Evolutionary conservation across 1,140 invertebrate genomes (phyloP).

Genomic region (Sinonovacula constricta): DNA sequence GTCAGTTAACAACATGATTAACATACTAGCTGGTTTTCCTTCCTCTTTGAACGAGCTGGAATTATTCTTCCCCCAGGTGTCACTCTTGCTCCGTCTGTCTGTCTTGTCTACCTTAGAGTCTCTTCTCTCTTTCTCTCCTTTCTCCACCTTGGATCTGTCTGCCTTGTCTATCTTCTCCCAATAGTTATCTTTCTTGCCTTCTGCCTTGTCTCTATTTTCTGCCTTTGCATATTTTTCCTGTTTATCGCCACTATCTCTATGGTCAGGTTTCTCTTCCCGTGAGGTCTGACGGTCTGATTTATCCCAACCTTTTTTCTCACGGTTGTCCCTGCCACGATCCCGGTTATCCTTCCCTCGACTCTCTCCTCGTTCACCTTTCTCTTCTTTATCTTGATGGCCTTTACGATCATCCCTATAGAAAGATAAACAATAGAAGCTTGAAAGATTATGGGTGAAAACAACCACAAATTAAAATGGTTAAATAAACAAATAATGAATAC

Average conservation of each 20-base stretch:
- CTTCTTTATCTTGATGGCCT: constrained; percentile 50
- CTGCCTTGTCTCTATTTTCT: constrained; percentile 36
- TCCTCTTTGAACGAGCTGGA: constrained; percentile 1
- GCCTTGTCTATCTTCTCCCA: constrained; percentile 47
- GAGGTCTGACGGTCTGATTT: constrained; percentile 46
- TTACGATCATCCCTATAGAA: not conserved
- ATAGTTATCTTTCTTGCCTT: constrained; percentile 52
- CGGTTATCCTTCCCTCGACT: no score
- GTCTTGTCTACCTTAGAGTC: constrained; percentile 10
- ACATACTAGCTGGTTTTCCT: constrained; percentile 14
- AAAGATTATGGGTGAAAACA: no score
- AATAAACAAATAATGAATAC: no score
- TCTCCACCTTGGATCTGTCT: constrained; percentile 32
- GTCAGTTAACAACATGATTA: not conserved
- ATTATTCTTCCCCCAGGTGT: not conserved
- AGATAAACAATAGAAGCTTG: not conserved
- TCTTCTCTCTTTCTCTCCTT: constrained; percentile 21
- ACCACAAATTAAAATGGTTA: no score
- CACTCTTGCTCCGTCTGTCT: constrained; percentile 14
- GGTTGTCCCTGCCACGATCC: not conserved
- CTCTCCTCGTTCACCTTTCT: constrained; percentile 51
- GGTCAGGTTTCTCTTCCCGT: constrained; percentile 45
- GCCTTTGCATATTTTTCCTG: constrained; percentile 31
- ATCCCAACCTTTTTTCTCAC: constrained; percentile 50
- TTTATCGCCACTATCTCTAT: constrained; percentile 25